Conservation (phyloP, 2,888 invertebrate genomes). For the Pseudococcus viburni region DNA sequence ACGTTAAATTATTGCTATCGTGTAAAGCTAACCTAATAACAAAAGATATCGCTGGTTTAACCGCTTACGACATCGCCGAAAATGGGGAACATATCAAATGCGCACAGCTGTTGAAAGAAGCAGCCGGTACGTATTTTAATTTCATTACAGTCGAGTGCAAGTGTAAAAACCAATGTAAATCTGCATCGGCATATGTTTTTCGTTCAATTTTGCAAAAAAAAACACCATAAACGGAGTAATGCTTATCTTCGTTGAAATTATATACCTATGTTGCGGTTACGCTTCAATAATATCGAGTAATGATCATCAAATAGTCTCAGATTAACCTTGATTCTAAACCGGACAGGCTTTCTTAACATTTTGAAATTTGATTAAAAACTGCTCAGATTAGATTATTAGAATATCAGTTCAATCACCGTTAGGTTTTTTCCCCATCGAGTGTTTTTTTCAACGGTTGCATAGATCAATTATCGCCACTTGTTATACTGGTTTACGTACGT, state of each 20-base stretch:
- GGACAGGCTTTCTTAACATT: conserved; percentile 10
- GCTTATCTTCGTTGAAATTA: background rate
- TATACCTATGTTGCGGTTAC: background rate
- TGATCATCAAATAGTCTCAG: background rate
- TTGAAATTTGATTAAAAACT: background rate
- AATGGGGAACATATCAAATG: conserved; percentile 79
- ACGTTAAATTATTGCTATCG: conserved; percentile 78
- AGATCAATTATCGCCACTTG: background rate
- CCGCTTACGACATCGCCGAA: conserved; percentile 81
- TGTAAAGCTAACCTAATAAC: conserved; percentile 79
- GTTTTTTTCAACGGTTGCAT: background rate
- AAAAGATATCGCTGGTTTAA: conserved; percentile 79
- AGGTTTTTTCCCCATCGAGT: background rate
- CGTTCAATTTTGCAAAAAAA: background rate
- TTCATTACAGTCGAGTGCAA: background rate
- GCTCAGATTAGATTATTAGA: background rate
- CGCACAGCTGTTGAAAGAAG: conserved; percentile 77
- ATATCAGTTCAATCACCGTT: background rate
- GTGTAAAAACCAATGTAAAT: background rate
- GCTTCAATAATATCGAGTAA: conserved; percentile 9
- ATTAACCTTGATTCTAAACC: conserved; percentile 4
- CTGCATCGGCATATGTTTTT: background rate
- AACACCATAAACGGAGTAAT: background rate
- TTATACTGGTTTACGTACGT: background rate
- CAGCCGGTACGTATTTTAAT: conserved; percentile 74